Evolutionary conservation across 1,140 invertebrate species (phyloP).

Genomic region (Rhagoletis pomonella): DNA sequence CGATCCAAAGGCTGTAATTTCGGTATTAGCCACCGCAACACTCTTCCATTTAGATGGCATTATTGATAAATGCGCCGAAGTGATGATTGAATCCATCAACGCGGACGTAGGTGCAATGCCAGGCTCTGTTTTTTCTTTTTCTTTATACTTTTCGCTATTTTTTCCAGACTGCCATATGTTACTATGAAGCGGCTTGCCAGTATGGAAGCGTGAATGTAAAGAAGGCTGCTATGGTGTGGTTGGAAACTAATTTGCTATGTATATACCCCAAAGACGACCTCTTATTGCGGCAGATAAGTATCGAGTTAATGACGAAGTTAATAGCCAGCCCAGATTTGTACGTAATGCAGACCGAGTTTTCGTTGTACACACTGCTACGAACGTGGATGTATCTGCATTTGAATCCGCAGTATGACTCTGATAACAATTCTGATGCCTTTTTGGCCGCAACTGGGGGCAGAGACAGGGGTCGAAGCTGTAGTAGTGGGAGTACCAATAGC

Average conservation of each 20-base stretch:
- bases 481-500: slow-evolving; percentile 24
- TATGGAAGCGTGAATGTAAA: slow-evolving; percentile 82
- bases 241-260: slow-evolving; percentile 81
- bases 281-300: slow-evolving; percentile 78
- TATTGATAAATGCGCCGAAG: slow-evolving; percentile 84
- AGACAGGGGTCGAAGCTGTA: neutral
- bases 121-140: neutral
- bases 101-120: slow-evolving; percentile 70
- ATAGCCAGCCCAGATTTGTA: slow-evolving; percentile 81
- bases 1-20: slow-evolving; percentile 82
- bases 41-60: slow-evolving; percentile 86
- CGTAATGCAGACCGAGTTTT: slow-evolving; percentile 89
- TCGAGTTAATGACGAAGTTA: slow-evolving; percentile 81
- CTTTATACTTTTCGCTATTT: slow-evolving; percentile 51
- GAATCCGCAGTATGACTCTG: slow-evolving; percentile 69
- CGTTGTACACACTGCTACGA: slow-evolving; percentile 84
- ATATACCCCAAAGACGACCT: slow-evolving; percentile 77
- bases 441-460: slow-evolving; percentile 54
- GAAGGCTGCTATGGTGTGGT: slow-evolving; percentile 81
- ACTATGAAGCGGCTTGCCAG: slow-evolving; percentile 81
- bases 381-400: slow-evolving; percentile 79
- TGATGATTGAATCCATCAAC: slow-evolving; percentile 87
- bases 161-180: slow-evolving; percentile 80
- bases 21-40: slow-evolving; percentile 84
- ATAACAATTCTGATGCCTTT: slow-evolving; percentile 60